Evolutionary conservation across 2,797 vertebrate genomes (phyloP).

Genomic region (Sebastes vulpes): DNA sequence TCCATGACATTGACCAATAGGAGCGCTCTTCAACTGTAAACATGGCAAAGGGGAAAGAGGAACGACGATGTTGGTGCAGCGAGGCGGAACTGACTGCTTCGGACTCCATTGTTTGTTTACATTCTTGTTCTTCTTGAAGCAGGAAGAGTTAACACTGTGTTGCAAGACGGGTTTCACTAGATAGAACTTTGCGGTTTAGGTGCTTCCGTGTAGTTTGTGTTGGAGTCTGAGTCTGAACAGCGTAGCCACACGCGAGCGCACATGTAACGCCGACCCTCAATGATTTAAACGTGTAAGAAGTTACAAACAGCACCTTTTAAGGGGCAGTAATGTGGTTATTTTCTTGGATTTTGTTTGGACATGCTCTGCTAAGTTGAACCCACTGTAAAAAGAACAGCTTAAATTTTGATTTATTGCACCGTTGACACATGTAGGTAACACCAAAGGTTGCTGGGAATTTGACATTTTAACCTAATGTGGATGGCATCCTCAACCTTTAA

Average conservation of each 20-base stretch:
- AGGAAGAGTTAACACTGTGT: no score
- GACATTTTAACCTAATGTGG: not conserved
- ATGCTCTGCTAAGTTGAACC: fast-evolving
- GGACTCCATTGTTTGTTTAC: not conserved
- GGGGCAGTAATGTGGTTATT: not conserved
- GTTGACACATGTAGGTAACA: not conserved
- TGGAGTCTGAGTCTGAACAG: no score
- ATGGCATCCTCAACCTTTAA: not conserved
- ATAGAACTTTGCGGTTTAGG: no score
- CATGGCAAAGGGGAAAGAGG: not conserved
- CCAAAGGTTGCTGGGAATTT: not conserved
- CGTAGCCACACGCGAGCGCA: fast-evolving
- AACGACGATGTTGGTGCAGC: not conserved
- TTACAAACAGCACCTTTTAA: not conserved
- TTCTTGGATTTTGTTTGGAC: not conserved
- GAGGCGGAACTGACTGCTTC: not conserved
- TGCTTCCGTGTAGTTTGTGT: no score
- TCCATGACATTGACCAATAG: not conserved
- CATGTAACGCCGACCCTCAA: no score
- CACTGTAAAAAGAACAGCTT: not conserved
- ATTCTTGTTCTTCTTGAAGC: not conserved
- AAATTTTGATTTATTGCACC: not conserved
- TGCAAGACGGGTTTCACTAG: no score
- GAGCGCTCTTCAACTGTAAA: not conserved
- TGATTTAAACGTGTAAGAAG: no score